These are phyloP conservation scores for Ennomos quercinarius DNA, from an alignment of 2,888 invertebrate species.

Conservation along the genomic window DNA sequence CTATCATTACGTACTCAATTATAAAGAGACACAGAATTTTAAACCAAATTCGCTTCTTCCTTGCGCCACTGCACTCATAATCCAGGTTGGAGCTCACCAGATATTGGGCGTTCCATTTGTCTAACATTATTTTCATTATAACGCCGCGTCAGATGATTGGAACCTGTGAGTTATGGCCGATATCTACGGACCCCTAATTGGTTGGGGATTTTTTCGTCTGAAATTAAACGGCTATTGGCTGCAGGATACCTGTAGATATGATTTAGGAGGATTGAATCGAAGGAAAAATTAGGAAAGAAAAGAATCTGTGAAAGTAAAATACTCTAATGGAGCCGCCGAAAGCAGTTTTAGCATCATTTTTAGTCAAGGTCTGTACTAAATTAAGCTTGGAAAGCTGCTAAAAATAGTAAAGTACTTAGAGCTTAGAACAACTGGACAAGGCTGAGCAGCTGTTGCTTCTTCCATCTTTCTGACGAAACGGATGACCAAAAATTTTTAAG, in stretches of 20 bases:
- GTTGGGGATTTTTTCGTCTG: constrained; percentile 25
- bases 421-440: no score
- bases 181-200: constrained; percentile 29
- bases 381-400: no score
- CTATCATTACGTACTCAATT: neutral
- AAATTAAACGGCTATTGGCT: constrained; percentile 35
- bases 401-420: no score
- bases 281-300: neutral
- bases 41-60: constrained; percentile 6
- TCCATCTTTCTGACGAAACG: no score
- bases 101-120: constrained; percentile 43
- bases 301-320: neutral
- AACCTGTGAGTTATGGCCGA: constrained; percentile 31
- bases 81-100: constrained; percentile 48
- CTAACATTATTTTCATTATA: constrained; percentile 55
- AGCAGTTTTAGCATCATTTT: no score
- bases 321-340: no score
- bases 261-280: constrained; percentile 22
- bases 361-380: no score
- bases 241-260: constrained; percentile 23
- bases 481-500: no score
- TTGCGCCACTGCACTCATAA: constrained; percentile 37
- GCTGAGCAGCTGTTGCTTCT: no score
- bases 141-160: constrained; percentile 27
- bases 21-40: neutral